Evolutionary conservation across 2,113 vertebrate species (phyloP).

Genomic region (Cyanoramphus novaezelandiae): DNA sequence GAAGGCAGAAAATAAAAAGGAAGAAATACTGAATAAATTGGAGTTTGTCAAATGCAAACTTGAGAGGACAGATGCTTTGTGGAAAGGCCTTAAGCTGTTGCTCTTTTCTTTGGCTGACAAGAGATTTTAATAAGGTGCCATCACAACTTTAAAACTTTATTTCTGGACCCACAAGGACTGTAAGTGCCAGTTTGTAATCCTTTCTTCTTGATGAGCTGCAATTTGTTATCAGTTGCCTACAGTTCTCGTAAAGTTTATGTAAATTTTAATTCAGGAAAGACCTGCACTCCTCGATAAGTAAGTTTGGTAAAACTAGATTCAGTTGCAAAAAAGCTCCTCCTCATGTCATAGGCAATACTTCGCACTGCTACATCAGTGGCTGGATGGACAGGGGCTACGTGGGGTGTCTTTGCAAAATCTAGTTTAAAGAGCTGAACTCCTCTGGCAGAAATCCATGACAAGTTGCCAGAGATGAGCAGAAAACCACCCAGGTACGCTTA

Average conservation of each 20-base stretch:
- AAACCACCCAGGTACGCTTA: not conserved
- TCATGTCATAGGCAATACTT: not conserved
- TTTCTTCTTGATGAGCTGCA: not conserved
- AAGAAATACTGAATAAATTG: not conserved
- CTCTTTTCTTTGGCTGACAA: not conserved
- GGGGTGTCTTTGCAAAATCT: not conserved
- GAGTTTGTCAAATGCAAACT: not conserved
- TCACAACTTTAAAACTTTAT: not conserved
- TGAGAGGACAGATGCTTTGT: not conserved
- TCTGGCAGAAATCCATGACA: not conserved
- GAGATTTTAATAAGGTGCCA: not conserved
- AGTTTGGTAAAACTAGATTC: not conserved
- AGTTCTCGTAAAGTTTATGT: not conserved
- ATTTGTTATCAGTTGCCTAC: not conserved
- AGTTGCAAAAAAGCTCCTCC: not conserved
- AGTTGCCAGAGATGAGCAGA: not conserved
- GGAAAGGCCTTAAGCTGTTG: not conserved
- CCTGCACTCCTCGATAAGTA: not conserved
- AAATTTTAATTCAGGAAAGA: not conserved
- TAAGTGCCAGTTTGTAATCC: not conserved
- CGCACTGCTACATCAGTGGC: not conserved
- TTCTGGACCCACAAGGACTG: not conserved
- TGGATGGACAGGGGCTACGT: not conserved
- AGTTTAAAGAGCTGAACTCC: not conserved
- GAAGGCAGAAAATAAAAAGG: not conserved